Base-by-base conservation (phyloP, 35 echinoderm and acorn worm species). In the Strongylocentrotus purpuratus region DNA sequence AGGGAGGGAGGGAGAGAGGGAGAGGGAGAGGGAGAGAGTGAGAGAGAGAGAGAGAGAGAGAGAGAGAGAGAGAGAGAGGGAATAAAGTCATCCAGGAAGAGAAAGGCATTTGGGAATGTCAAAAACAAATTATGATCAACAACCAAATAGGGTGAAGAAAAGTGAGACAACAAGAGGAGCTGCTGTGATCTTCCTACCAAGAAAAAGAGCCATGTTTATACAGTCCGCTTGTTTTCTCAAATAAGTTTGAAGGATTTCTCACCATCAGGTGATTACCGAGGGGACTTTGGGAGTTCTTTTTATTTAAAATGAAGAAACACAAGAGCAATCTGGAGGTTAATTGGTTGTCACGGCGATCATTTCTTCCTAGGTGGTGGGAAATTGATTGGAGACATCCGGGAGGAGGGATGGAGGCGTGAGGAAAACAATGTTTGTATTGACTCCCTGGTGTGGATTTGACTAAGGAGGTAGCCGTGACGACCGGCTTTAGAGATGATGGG, bases 361-460 rank as follows among this genome's bases (percentile, higher is more conserved):
- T 78, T 78, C 65, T 78, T 78, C 65, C 65, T 78, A 78, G 65
- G 65, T 78, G 65, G 65, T 78, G 25, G 65, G 65, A 78, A 78
- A 78, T 78, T 78, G 65, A 78, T 78, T 78, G 65, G 65, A 78
- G 65, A 78, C 65, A 78, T 78, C 65, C 65, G 65, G 65, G 65
- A 78, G 65, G 65, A 78, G 65, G 25, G 65, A 78, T 78, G 65
- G 65, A 78, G 65, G 65, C 65, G 65, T 78, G 65, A 78, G 65
- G 65, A 78, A 78, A 28, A 78, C 65, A 78, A 78, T 78, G 65
- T 78, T 78, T 78, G 65, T 78, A 78, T 78, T 78, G 65, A 78
- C 65, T 78, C 65, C 65, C 65, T 9, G 22, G 65, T 78, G 65
- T 78, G 25, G 65, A 78, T 78, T 22, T 22, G 65, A 78, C 65